phyloP scores from a whole-genome alignment of 2,797 vertebrate species.

The Phyllotis vaccarum region DNA sequence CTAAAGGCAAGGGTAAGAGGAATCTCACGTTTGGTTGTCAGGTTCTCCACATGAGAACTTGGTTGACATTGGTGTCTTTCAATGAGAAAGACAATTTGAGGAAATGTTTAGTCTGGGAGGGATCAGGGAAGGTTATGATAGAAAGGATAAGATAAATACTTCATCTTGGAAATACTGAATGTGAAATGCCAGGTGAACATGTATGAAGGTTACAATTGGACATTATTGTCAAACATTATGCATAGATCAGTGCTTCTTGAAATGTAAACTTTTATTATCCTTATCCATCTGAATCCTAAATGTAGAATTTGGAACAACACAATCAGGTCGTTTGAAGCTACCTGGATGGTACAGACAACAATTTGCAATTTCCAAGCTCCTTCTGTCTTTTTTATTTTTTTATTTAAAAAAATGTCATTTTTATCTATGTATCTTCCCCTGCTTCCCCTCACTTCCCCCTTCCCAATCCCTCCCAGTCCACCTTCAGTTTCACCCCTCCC shows the following conservation, averaged over 20 bases:
- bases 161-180: neutral
- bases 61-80: neutral
- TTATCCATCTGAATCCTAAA: neutral
- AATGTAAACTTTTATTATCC: neutral
- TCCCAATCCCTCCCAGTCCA: no score
- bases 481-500: no score
- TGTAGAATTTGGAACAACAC: neutral
- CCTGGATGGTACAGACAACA: neutral
- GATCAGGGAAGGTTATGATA: neutral
- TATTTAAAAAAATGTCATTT: no score
- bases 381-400: no score
- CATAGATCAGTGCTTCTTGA: neutral
- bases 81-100: constrained; percentile 3
- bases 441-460: no score
- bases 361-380: neutral
- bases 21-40: neutral
- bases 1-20: neutral
- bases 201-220: neutral
- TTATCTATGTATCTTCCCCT: no score
- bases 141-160: neutral
- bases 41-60: neutral
- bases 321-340: neutral
- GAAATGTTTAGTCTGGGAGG: neutral
- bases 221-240: neutral
- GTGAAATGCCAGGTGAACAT: neutral